Evolutionary conservation across 2,797 vertebrate genomes (phyloP).

Genomic region (Poecilia picta): DNA sequence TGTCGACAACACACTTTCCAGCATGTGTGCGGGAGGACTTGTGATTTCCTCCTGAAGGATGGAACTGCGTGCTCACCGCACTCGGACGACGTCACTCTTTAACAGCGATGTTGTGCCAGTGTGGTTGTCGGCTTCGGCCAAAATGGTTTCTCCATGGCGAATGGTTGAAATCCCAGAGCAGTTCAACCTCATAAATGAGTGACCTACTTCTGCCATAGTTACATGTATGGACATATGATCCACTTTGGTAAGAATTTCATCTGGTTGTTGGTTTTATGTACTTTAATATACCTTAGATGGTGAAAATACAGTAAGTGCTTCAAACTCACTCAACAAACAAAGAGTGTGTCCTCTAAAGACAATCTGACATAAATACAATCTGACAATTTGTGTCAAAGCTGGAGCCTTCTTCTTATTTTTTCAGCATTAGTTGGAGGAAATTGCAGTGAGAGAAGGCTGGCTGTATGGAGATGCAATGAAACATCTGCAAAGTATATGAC

Average conservation of each 20-base stretch:
- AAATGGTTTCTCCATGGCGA: constrained; percentile 73
- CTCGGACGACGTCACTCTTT: constrained; percentile 57
- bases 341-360: constrained; percentile 8
- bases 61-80: constrained; percentile 67
- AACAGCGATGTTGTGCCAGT: constrained; percentile 57
- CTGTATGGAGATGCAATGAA: constrained; percentile 37
- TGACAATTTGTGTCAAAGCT: neutral
- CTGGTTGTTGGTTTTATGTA: constrained; percentile 19
- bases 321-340: constrained; percentile 8
- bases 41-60: constrained; percentile 57
- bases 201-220: constrained; percentile 60
- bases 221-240: constrained; percentile 34
- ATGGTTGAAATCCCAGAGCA: constrained; percentile 68
- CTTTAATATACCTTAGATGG: neutral
- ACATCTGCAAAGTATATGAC: constrained; percentile 57
- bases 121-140: constrained; percentile 70
- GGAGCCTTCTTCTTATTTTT: constrained; percentile 6
- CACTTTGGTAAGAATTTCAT: constrained; percentile 17
- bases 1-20: constrained; percentile 76
- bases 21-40: constrained; percentile 51
- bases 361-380: too few species aligned
- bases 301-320: neutral
- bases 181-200: constrained; percentile 50
- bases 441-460: constrained; percentile 18
- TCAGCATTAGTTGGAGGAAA: constrained; percentile 23